phyloP scores from a whole-genome alignment of 2,113 vertebrate genomes.

The Mus spicilegus region DNA sequence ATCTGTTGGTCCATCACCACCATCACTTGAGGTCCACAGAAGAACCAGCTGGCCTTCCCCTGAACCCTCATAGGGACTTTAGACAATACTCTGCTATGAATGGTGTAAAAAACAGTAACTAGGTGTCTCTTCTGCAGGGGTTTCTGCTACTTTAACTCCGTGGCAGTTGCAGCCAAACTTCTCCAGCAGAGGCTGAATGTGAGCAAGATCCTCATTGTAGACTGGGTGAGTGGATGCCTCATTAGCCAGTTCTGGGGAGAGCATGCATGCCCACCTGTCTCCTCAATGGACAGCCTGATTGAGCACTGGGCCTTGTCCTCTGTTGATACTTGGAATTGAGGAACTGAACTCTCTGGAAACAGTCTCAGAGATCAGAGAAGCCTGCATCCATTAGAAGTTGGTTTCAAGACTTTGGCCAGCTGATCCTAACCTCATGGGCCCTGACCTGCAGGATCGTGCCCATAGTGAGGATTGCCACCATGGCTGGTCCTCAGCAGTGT shows the following conservation, averaged over 20 bases:
- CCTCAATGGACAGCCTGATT: too few species aligned
- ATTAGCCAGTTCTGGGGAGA: background rate
- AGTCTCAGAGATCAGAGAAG: background rate
- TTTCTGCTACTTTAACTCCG: constrained; percentile 99
- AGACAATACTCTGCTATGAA: fast-evolving
- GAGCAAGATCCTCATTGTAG: constrained; percentile 97
- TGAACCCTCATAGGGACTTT: fast-evolving
- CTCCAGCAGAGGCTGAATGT: constrained; percentile 96
- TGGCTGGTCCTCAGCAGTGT: background rate
- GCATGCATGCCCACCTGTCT: too few species aligned
- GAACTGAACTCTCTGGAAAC: background rate
- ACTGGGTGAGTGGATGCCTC: constrained; percentile 92
- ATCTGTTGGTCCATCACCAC: fast-evolving
- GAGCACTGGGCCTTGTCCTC: background rate
- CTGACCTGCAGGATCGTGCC: fast-evolving
- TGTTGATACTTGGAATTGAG: too few species aligned
- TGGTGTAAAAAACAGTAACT: fast-evolving
- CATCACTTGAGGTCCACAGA: fast-evolving
- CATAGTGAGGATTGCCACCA: background rate
- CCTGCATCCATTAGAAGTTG: background rate
- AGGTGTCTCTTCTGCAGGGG: constrained; percentile 88
- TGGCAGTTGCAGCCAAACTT: constrained; percentile 97
- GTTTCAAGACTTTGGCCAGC: fast-evolving
- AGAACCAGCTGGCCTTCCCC: background rate
- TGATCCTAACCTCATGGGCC: fast-evolving